phyloP scores from a whole-genome alignment of 2,113 vertebrate genomes.

The Gnathonemus echidnorhynchus region DNA sequence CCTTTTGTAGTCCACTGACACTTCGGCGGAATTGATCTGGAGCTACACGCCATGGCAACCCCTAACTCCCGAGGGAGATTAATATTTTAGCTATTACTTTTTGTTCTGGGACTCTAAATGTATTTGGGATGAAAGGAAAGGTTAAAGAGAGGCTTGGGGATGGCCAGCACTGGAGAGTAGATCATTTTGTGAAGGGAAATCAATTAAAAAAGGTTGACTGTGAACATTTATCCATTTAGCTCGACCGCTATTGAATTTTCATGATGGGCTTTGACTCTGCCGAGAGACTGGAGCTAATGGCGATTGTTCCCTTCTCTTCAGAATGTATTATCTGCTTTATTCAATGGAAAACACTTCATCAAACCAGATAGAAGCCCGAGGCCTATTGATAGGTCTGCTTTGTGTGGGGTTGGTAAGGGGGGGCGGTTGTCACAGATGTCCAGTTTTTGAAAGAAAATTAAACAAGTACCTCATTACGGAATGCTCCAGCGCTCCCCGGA shows the following conservation, averaged over 20 bases:
- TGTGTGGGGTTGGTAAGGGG: slow-evolving; percentile 80
- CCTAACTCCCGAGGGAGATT: slow-evolving; percentile 75
- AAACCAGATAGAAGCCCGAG: slow-evolving; percentile 88
- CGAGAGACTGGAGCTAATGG: slow-evolving; percentile 95
- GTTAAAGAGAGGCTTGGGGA: slow-evolving; percentile 80
- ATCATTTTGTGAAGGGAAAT: slow-evolving; percentile 98
- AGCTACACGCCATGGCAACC: slow-evolving; percentile 69
- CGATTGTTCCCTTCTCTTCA: slow-evolving; percentile 93
- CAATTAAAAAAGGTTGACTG: slow-evolving; percentile 96
- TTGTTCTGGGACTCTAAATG: slow-evolving; percentile 73
- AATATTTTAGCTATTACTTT: slow-evolving; percentile 78
- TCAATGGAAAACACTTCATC: slow-evolving; percentile 99
- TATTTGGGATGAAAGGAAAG: slow-evolving; percentile 78
- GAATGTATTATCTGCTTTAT: slow-evolving; percentile 98
- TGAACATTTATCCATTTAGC: slow-evolving; percentile 98
- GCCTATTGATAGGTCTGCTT: slow-evolving; percentile 95
- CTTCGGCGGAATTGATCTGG: slow-evolving; percentile 76
- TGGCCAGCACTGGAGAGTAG: slow-evolving; percentile 78
- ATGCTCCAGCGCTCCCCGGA: slow-evolving; percentile 95
- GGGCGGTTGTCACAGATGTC: slow-evolving; percentile 97
- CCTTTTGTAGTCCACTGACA: slow-evolving; percentile 68
- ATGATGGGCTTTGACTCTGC: slow-evolving; percentile 95
- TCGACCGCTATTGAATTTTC: slow-evolving; percentile 98
- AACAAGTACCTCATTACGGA: slow-evolving; percentile 99
- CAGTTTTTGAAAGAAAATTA: slow-evolving; percentile 99